phyloP scores from a whole-genome alignment of 2,888 invertebrate species.

The Sarcophaga rosellei region DNA sequence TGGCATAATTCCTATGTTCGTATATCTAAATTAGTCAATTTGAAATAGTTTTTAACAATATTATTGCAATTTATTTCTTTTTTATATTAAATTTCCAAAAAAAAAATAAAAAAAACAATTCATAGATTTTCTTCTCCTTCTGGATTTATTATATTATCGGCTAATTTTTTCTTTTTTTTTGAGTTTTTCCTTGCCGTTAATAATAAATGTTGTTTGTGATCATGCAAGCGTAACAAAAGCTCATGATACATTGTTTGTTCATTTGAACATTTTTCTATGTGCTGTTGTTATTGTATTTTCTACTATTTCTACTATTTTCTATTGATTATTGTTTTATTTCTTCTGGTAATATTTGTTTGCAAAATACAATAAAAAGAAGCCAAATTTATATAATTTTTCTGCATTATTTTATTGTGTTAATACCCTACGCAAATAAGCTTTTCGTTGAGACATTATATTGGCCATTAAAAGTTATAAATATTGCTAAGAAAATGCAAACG shows the following conservation, averaged over 20 bases:
- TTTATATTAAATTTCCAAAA: conserved; percentile 50
- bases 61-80: conserved; percentile 50
- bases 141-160: conserved; percentile 9
- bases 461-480: too few relatives aligned
- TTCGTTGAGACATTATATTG: too few relatives aligned
- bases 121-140: background rate
- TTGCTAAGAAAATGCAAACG: too few relatives aligned
- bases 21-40: conserved; percentile 67
- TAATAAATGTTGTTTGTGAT: conserved; percentile 64
- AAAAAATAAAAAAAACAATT: conserved; percentile 8
- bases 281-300: conserved; percentile 6
- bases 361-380: conserved; percentile 10
- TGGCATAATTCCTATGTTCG: conserved; percentile 34
- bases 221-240: conserved; percentile 57
- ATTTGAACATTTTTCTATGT: conserved; percentile 11
- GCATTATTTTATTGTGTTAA: conserved; percentile 17
- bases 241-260: conserved; percentile 59
- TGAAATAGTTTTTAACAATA: conserved; percentile 56
- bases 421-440: conserved; percentile 3
- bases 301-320: conserved; percentile 1
- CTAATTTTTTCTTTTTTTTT: conserved; percentile 24
- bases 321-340: conserved; percentile 6
- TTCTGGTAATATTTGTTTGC: conserved; percentile 1
- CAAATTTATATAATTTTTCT: conserved; percentile 27
- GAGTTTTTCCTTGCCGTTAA: conserved; percentile 6